Percentiles rank a stretch among this genome's conserved stretches.
Conservation (phyloP, 2,797 vertebrate species). For the Lophura swinhoii region DNA sequence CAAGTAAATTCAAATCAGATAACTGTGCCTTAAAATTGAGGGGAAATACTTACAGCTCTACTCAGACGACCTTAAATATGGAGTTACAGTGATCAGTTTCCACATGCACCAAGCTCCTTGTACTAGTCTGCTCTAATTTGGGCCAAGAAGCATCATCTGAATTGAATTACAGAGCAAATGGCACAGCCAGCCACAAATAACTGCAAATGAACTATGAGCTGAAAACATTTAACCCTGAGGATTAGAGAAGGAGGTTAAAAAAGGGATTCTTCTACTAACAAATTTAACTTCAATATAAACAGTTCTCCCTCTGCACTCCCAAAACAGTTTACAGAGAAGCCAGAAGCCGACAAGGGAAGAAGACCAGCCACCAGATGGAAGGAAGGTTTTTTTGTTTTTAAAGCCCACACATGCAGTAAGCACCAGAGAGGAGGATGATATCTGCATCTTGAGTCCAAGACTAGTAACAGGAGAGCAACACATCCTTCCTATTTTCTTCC, state of each 20-base stretch:
- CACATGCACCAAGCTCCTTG: not conserved
- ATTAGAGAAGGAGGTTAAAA: not conserved
- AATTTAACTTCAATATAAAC: accelerated
- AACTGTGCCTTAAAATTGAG: not conserved
- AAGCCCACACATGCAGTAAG: not conserved
- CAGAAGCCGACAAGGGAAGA: not conserved
- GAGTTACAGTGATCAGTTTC: not conserved
- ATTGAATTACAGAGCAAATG: conserved; percentile 58
- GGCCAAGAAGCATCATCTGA: conserved; percentile 55
- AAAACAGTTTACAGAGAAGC: not conserved
- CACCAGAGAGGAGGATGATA: not conserved
- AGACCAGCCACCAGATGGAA: not conserved
- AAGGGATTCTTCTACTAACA: not conserved
- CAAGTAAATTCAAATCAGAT: not conserved
- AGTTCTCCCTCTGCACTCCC: not conserved
- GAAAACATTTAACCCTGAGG: conserved; percentile 41
- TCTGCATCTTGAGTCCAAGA: not conserved
- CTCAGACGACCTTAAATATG: not conserved
- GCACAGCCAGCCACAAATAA: conserved; percentile 49
- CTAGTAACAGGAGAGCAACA: not conserved
- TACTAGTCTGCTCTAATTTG: conserved; percentile 55
- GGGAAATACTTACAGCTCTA: not conserved
- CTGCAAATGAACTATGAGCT: conserved; percentile 6
- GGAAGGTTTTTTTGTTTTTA: not conserved
- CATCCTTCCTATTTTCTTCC: not conserved